Percentiles rank a stretch among this genome's conserved stretches.
Conservation (phyloP, 2,888 invertebrate genomes). For the Habroteleia sp. region DNA sequence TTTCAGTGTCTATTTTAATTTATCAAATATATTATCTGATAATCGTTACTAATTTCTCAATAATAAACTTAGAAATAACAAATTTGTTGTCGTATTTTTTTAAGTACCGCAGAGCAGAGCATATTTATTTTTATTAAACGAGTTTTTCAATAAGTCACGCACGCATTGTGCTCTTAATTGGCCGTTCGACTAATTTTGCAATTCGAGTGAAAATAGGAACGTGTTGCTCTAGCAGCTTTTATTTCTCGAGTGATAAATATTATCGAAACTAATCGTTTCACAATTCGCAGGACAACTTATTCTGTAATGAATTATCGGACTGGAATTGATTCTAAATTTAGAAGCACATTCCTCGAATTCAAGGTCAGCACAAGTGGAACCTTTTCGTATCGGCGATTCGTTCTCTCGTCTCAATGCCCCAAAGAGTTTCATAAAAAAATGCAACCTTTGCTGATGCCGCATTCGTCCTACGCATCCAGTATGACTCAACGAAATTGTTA, state of each 20-base stretch:
- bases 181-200: constrained; percentile 1
- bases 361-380: constrained; percentile 49
- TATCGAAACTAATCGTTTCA: constrained; percentile 25
- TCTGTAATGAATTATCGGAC: constrained; percentile 50
- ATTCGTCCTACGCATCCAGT: constrained; percentile 13
- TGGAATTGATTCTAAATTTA: constrained; percentile 59
- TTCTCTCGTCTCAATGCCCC: constrained; percentile 26
- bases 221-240: background rate
- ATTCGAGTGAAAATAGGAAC: constrained; percentile 7
- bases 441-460: constrained; percentile 20
- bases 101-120: too few species aligned
- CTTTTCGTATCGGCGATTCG: constrained; percentile 47
- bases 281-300: constrained; percentile 33
- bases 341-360: constrained; percentile 50
- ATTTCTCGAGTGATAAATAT: constrained; percentile 16
- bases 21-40: too few species aligned
- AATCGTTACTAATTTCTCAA: too few species aligned
- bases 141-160: too few species aligned
- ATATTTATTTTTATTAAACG: too few species aligned
- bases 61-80: too few species aligned
- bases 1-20: too few species aligned
- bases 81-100: too few species aligned
- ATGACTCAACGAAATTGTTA: constrained; percentile 38
- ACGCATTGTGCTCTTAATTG: background rate
- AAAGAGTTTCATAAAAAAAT: constrained; percentile 41